Base-by-base conservation (phyloP, 2,113 vertebrate species). In the Anas platyrhynchos region DNA sequence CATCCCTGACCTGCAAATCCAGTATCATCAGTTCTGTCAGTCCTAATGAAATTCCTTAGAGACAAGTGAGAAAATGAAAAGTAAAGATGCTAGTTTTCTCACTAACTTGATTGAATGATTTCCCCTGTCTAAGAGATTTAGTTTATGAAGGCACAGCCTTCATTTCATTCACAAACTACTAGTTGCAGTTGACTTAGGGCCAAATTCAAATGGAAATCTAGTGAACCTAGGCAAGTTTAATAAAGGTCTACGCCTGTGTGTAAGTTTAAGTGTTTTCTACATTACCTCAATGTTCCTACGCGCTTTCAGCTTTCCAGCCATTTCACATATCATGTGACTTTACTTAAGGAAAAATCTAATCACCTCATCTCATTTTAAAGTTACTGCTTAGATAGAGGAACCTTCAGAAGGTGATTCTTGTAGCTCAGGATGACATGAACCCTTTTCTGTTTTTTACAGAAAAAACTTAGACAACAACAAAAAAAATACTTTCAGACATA, bases 61-160 rank as follows among this genome's bases (percentile, higher is more conserved):
- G 54, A 86, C 16, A 77, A 71, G 61, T 85, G 54, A 68, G 41
- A 91, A 93, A 93, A 94, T 69, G 48, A 89, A 96, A 94, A 0
- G 6, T 79, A 94, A 97, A 95, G 82, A 93, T 88, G 91, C 44
- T 94, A 88, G 90, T 95, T 97, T 95, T 94, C 78, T 81, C 66
- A 76, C 91, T 93, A 96, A 67, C 62, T 91, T 94, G 86, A 96
- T 81, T 83, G 78, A 96, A 72, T 81, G 46, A 77, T 89, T 97
- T 94, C 55, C 59, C 41, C 52, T 81, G 82, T 79, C 89, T 73
- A 83, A 92, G 93, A 96, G 82, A 93, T 92, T 96, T 93, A 88
- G 78, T 65, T 69, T 94, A 76, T 75, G 62, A 94, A 95, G 75
- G 54, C 81, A 83, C 78, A 96, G 84, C 73, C 95, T 92, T 93